Conservation (phyloP, 2,113 vertebrate genomes). For the Seriola rivoliana region DNA sequence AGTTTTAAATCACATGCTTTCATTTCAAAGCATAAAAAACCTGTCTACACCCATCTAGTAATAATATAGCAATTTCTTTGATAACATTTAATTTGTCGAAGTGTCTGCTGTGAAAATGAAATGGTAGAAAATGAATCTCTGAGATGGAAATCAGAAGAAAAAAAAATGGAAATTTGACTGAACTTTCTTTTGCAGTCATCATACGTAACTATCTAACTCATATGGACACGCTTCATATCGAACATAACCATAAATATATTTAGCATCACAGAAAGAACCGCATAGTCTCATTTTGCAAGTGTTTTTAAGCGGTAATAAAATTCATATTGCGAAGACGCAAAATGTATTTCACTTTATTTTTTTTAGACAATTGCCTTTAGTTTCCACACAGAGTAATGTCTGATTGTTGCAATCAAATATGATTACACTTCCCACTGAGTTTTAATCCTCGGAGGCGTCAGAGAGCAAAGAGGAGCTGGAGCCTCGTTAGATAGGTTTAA, state of each 20-base stretch:
- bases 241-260: background rate
- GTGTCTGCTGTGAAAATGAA: background rate
- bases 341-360: background rate
- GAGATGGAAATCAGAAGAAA: background rate
- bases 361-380: background rate
- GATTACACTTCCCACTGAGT: constrained; percentile 27
- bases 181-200: background rate
- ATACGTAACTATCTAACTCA: background rate
- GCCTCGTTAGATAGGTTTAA: background rate
- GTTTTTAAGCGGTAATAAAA: background rate
- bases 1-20: background rate
- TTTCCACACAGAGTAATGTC: background rate
- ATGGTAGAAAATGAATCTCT: background rate
- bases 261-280: background rate
- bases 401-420: constrained; percentile 18
- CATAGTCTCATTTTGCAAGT: background rate
- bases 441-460: background rate
- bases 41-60: background rate
- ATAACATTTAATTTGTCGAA: constrained; percentile 1
- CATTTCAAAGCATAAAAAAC: background rate
- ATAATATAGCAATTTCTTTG: background rate
- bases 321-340: too few relatives aligned
- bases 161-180: background rate
- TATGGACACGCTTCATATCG: background rate
- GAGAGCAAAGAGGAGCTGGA: background rate